Evolutionary conservation across 2,113 vertebrate species (phyloP), one percentile per base, ranked within the genome.

Genomic region (Vulpes lagopus): DNA sequence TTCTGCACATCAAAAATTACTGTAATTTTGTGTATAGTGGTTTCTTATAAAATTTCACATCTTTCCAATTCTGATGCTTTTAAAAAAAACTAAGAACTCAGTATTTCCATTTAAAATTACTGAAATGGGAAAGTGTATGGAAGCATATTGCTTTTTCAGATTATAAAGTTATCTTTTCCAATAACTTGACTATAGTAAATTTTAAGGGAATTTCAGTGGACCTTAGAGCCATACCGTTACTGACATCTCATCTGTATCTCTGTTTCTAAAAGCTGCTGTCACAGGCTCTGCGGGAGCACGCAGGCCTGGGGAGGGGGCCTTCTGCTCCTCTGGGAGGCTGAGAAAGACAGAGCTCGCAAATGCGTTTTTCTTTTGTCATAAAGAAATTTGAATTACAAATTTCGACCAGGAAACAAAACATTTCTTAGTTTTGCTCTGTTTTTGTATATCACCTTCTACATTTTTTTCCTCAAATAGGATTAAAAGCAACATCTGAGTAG

Each of bases 131-230:
- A 98, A 93, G 94, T 60, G 85, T 98, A 97, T 92, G 98, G 98
- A 98, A 99, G 98, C 98, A 99, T 98, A 98, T 99, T 99, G 99
- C 98, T 99, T 99, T 98, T 98, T 98, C 98, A 98, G 84, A 98
- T 98, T 97, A 98, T 97, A 98, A 98, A 98, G 98, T 98, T 98
- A 97, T 98, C 98, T 98, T 99, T 98, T 98, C 97, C 98, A 98
- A 67, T 98, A 98, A 98, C 98, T 98, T 98, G 97, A 98, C 88
- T 65, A 94, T 91, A 98, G 97, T 97, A 97, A 35, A 97, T 98
- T 98, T 98, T 98, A 98, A 98, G 97, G 98, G 98, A 97, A 96
- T 97, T 97, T 96, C 98, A 92, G 96, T 92, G 97, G 97, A 98
- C 96, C 81, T 96, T 87, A 97, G 97, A 98, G 98, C 98, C 98